Conservation (phyloP, 2,113 vertebrate genomes). For the Chroicocephalus ridibundus region DNA sequence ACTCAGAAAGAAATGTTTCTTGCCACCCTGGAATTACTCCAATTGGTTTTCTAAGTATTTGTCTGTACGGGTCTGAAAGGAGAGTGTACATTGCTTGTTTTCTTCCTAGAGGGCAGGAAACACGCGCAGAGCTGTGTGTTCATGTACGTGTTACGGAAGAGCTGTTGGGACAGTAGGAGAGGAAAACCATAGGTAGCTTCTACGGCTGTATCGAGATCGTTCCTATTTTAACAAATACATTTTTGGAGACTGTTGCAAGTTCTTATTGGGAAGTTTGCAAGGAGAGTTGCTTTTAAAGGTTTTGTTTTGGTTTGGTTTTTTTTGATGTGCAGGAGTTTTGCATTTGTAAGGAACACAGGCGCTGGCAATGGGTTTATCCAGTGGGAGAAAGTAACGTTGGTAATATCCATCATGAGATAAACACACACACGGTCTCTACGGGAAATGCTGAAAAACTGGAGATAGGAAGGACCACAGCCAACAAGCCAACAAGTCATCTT, state of each 20-base stretch:
- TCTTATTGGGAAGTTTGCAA: background rate
- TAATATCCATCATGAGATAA: background rate
- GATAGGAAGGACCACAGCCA: background rate
- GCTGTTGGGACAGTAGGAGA: background rate
- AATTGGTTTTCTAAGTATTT: background rate
- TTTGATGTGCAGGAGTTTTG: background rate
- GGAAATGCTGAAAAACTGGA: background rate
- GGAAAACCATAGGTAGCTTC: background rate
- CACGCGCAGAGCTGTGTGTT: background rate
- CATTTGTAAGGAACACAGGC: background rate
- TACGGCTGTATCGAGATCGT: background rate
- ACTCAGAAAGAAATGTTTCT: background rate
- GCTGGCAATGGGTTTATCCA: accelerated
- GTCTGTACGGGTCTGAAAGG: background rate
- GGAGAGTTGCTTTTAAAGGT: background rate
- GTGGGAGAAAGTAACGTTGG: accelerated
- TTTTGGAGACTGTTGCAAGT: background rate
- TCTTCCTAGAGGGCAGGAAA: background rate
- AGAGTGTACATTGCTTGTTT: background rate
- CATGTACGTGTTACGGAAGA: accelerated
- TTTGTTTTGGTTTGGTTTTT: no score
- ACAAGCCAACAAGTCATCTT: background rate
- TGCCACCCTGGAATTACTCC: background rate
- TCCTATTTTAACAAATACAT: background rate
- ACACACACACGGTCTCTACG: accelerated